These are phyloP conservation scores for Echinops telfairi DNA, from an alignment of 2,113 vertebrate genomes.

Conservation along the genomic window DNA sequence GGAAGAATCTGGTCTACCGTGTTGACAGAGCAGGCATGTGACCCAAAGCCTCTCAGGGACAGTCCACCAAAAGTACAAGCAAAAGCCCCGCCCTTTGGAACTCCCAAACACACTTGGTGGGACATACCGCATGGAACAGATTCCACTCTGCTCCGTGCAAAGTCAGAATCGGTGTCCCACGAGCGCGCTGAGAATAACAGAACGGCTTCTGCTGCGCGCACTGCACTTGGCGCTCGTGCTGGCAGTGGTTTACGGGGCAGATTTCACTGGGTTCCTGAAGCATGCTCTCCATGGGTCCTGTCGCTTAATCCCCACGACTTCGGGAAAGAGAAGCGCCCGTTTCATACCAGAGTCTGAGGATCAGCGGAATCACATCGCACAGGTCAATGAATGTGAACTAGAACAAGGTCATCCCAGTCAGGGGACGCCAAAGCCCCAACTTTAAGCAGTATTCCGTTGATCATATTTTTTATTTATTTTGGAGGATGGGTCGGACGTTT, in stretches of 20 bases:
- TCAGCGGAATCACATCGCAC: neutral
- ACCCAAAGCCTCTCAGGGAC: neutral
- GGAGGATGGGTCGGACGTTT: neutral
- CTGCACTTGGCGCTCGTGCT: neutral
- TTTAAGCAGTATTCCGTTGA: neutral
- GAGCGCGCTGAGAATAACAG: constrained; percentile 20
- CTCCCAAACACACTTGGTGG: neutral
- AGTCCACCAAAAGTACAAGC: neutral
- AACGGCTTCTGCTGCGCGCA: neutral
- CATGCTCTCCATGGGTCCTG: neutral
- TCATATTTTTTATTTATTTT: neutral
- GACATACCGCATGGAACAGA: neutral
- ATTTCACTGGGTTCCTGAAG: neutral
- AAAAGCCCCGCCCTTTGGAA: neutral
- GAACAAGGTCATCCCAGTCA: neutral
- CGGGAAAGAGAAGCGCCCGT: neutral
- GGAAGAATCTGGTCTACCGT: neutral
- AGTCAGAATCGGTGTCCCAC: neutral
- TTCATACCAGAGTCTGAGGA: neutral
- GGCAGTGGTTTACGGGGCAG: neutral
- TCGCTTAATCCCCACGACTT: neutral
- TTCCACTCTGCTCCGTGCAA: neutral
- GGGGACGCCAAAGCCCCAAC: neutral
- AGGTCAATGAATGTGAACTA: neutral
- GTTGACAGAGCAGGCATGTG: neutral